Evolutionary conservation across 2,113 vertebrate genomes (phyloP).

Genomic region (Conger conger): DNA sequence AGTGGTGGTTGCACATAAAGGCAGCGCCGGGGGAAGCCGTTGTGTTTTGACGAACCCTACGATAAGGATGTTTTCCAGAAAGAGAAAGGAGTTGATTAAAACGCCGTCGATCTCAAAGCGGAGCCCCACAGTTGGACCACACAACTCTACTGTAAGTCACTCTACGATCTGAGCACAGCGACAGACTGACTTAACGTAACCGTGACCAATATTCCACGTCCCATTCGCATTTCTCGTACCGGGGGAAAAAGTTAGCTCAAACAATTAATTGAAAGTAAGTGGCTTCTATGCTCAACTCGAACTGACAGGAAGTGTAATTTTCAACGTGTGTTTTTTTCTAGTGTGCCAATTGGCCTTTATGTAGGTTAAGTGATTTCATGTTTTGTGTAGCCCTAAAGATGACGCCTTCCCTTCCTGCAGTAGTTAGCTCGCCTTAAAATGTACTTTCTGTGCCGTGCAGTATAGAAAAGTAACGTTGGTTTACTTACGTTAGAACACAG

Average conservation of each 20-base stretch:
- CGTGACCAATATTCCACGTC: neutral
- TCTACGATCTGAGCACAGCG: neutral
- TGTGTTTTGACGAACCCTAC: neutral
- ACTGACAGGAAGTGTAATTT: too few species aligned
- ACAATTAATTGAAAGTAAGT: neutral
- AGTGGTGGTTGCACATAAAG: neutral
- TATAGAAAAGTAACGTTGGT: too few species aligned
- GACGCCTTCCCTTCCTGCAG: too few species aligned
- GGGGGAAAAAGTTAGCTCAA: neutral
- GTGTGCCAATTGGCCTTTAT: too few species aligned
- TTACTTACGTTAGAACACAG: too few species aligned
- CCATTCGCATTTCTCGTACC: too few species aligned
- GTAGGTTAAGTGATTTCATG: too few species aligned
- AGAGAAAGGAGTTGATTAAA: slow-evolving; percentile 80
- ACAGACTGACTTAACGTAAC: neutral
- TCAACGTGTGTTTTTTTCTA: too few species aligned
- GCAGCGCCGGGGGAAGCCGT: neutral
- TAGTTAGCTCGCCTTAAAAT: too few species aligned
- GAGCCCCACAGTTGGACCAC: slow-evolving; percentile 69
- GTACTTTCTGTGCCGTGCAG: too few species aligned
- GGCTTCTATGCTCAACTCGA: too few species aligned
- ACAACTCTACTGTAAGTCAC: slow-evolving; percentile 68
- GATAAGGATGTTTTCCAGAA: slow-evolving; percentile 78
- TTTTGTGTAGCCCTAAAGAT: too few species aligned
- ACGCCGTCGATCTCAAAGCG: slow-evolving; percentile 83